A percentile compares a stretch with the other conserved stretches of the same genome.
Conservation (phyloP, 2,888 invertebrate genomes). For the Xylota segnis region DNA sequence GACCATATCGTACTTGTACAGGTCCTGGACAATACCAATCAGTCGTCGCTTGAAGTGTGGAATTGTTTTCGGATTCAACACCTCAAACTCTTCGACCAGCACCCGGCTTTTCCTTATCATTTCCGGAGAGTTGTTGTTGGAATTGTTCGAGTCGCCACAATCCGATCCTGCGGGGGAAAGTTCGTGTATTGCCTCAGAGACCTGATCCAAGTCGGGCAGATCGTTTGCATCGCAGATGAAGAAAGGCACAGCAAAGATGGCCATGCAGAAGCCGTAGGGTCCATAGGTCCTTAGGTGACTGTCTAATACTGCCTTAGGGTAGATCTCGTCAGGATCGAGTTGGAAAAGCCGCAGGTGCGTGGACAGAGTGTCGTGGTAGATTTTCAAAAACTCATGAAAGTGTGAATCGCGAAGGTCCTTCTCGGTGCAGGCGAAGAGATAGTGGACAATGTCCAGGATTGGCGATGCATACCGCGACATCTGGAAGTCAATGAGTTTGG, state of each 20-base stretch:
- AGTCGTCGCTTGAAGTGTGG: slow-evolving; percentile 81
- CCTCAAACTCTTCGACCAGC: slow-evolving; percentile 79
- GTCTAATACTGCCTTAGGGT: slow-evolving; percentile 78
- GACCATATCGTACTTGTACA: slow-evolving; percentile 77
- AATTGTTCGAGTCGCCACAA: slow-evolving; percentile 13
- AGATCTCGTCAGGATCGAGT: slow-evolving; percentile 78
- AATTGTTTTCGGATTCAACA: slow-evolving; percentile 79
- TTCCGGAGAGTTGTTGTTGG: slow-evolving; percentile 28
- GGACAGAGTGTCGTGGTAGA: slow-evolving; percentile 79
- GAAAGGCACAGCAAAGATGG: slow-evolving; percentile 80
- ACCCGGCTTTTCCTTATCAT: slow-evolving; percentile 73
- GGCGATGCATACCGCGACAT: slow-evolving; percentile 82
- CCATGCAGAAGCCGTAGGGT: slow-evolving; percentile 81
- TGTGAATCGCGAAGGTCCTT: slow-evolving; percentile 80
- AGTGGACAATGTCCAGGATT: slow-evolving; percentile 81
- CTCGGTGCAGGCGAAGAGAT: slow-evolving; percentile 81
- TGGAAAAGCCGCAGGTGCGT: slow-evolving; percentile 77
- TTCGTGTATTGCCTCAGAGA: slow-evolving; percentile 79
- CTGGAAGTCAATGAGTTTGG: slow-evolving; percentile 82
- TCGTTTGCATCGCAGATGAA: slow-evolving; percentile 80
- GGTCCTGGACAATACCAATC: slow-evolving; percentile 79
- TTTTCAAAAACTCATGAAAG: slow-evolving; percentile 79
- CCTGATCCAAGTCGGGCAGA: slow-evolving; percentile 80
- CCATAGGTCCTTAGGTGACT: slow-evolving; percentile 80
- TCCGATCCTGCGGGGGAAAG: slow-evolving; percentile 74